Evolutionary conservation across 2,888 invertebrate genomes (phyloP).

Genomic region (Tuta absoluta): DNA sequence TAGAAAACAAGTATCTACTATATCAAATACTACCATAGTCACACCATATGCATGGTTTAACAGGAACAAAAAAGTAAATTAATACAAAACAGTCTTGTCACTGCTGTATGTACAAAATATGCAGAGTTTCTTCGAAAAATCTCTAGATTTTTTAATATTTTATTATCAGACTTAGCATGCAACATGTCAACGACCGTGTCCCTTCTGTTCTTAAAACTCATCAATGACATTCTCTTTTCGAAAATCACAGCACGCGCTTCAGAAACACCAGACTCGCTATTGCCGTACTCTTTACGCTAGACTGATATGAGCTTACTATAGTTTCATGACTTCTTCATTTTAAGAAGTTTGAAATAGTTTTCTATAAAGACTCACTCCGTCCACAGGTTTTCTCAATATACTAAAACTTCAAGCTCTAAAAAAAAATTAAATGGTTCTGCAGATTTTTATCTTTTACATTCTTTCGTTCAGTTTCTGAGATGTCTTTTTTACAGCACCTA

Average conservation of each 20-base stretch:
- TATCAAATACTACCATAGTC: no score
- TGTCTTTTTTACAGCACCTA: no score
- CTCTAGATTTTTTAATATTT: no score
- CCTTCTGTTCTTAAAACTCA: conserved; percentile 5
- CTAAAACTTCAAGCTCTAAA: neutral
- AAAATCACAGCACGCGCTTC: conserved; percentile 54
- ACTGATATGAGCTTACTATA: conserved; percentile 30
- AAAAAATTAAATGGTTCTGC: neutral
- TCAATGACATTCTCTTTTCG: conserved; percentile 46
- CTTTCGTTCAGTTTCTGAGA: no score
- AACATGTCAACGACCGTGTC: neutral
- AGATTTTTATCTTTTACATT: no score
- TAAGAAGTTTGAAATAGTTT: neutral
- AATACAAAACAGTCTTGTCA: neutral
- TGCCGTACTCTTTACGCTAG: conserved; percentile 65
- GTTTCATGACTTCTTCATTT: neutral
- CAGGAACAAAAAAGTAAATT: neutral
- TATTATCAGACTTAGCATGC: no score
- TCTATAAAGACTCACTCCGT: neutral
- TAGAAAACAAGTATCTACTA: no score
- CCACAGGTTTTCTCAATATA: neutral
- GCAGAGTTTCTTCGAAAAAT: no score
- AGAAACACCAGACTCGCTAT: conserved; percentile 65
- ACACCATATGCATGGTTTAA: no score
- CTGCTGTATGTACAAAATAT: no score